phyloP scores from a whole-genome alignment of 35 echinoderm and acorn worm genomes.

The Hemicentrotus pulcherrimus region DNA sequence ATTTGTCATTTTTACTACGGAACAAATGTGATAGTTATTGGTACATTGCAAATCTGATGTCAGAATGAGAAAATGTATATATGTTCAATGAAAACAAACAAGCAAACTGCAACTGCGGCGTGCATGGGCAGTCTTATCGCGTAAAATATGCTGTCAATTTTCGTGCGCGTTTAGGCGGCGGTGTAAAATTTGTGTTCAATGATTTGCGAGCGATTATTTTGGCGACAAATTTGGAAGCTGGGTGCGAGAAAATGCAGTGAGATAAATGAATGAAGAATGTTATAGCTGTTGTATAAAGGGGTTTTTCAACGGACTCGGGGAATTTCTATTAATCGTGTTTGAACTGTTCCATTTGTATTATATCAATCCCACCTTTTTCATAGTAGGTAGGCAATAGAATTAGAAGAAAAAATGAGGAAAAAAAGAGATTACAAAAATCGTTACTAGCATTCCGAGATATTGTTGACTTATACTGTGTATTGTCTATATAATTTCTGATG shows the following conservation, averaged over 20 bases:
- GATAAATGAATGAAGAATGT: not conserved
- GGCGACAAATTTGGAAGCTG: not conserved
- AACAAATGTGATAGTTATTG: too few species aligned
- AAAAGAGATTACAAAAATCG: constrained; percentile 26
- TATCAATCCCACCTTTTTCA: constrained; percentile 47
- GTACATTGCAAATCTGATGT: too few species aligned
- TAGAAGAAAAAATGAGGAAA: not conserved
- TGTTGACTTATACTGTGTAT: constrained; percentile 30
- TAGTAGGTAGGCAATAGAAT: constrained; percentile 25
- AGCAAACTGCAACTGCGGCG: not conserved
- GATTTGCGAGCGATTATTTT: not conserved
- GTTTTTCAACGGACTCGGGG: constrained; percentile 22
- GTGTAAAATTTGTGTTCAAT: not conserved
- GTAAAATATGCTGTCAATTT: not conserved
- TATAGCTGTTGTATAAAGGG: constrained; percentile 15
- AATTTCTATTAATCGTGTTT: constrained; percentile 17
- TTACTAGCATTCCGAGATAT: constrained; percentile 11
- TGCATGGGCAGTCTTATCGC: not conserved
- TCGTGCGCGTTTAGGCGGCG: not conserved
- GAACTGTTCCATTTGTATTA: constrained; percentile 39
- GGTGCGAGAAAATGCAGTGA: not conserved
- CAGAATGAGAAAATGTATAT: too few species aligned
- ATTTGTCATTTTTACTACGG: too few species aligned
- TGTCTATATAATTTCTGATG: constrained; percentile 43
- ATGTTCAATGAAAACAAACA: not conserved